Evolutionary conservation across 2,888 invertebrate species (phyloP).

Genomic region (Cerceris rybyensis): DNA sequence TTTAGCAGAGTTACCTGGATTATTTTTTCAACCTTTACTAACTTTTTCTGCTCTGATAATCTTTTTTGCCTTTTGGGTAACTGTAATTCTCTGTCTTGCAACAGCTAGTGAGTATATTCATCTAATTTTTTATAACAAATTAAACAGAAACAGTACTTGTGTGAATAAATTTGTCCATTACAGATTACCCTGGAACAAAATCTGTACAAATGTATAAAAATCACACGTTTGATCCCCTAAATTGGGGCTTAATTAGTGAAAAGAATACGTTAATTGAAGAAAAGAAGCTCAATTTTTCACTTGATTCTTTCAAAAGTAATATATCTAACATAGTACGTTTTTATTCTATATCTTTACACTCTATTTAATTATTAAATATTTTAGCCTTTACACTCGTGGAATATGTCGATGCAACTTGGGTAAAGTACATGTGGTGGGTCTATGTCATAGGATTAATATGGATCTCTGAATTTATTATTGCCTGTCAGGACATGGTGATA

Average conservation of each 20-base stretch:
- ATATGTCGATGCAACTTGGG: constrained; percentile 90
- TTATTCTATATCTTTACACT: constrained; percentile 15
- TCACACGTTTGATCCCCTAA: constrained; percentile 69
- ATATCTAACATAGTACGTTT: constrained; percentile 16
- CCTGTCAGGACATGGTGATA: constrained; percentile 96
- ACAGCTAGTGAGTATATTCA: constrained; percentile 88
- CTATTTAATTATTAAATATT: constrained; percentile 47
- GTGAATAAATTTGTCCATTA: constrained; percentile 31
- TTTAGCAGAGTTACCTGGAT: constrained; percentile 90
- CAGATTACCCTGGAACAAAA: constrained; percentile 80
- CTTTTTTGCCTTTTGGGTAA: constrained; percentile 94
- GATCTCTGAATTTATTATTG: constrained; percentile 96
- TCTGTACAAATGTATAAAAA: constrained; percentile 74
- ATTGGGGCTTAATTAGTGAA: constrained; percentile 67
- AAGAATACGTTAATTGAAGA: constrained; percentile 62
- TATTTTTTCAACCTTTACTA: constrained; percentile 92
- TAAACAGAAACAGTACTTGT: background rate
- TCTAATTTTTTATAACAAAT: background rate
- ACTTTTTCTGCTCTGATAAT: constrained; percentile 90
- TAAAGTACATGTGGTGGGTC: constrained; percentile 97
- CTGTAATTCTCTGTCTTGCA: constrained; percentile 92
- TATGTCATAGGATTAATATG: constrained; percentile 93
- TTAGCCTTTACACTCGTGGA: constrained; percentile 87
- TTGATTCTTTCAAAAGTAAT: constrained; percentile 76
- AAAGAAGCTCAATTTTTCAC: constrained; percentile 67